phyloP scores from a whole-genome alignment of 2,888 invertebrate species.

The Unio pictorum region DNA sequence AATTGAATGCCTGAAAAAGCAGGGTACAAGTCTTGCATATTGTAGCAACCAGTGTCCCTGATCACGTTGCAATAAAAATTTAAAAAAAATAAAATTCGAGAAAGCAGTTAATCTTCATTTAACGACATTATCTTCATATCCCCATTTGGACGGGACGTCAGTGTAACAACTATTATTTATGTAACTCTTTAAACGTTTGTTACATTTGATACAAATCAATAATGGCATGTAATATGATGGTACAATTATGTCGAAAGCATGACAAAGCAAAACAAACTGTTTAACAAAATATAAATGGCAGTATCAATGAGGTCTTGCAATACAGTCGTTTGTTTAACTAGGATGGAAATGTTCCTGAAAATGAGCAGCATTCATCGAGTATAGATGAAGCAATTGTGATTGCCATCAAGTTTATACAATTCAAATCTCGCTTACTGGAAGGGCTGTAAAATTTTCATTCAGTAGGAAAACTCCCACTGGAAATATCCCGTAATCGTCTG shows the following conservation, averaged over 20 bases:
- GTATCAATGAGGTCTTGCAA: no score
- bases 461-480: slow-evolving; percentile 83
- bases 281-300: no score
- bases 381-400: neutral
- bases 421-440: slow-evolving; percentile 80
- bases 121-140: neutral
- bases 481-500: slow-evolving; percentile 79
- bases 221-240: no score
- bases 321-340: no score
- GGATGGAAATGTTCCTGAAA: neutral
- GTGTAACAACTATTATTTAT: no score
- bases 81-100: neutral
- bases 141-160: no score
- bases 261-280: no score
- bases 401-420: neutral
- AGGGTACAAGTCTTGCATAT: slow-evolving; percentile 10
- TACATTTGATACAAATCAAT: no score
- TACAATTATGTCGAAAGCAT: no score
- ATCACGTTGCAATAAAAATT: no score
- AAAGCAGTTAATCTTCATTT: neutral
- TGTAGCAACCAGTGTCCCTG: no score
- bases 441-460: slow-evolving; percentile 75
- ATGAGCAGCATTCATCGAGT: neutral
- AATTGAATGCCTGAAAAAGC: slow-evolving; percentile 80
- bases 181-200: no score